Evolutionary conservation across 2,888 invertebrate genomes (phyloP), one percentile per base, ranked within the genome.

Genomic region (Ophioninae sp.): DNA sequence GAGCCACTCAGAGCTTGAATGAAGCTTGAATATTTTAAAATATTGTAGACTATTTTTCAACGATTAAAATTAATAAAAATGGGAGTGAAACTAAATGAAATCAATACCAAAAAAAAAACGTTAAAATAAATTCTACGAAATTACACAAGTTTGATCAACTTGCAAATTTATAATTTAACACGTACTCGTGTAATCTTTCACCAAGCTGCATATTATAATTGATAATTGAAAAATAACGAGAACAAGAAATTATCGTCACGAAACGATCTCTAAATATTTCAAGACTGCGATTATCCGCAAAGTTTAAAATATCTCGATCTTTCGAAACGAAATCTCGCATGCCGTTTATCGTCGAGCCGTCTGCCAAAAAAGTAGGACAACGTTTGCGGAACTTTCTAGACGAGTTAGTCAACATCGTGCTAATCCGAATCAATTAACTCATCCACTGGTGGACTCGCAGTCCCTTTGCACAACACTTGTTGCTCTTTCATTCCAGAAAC

Each of bases 381-480:
- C 10, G 44, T 44, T 44, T 44, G 10, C 44, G 10, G 44, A 10
- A 44, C 10, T 44, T 44, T 10, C 13, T 44, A 7, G 10, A 44
- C 2, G 44, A 44, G 30, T 44, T 8, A 8, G 44, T 50, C 13
- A 5, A 17, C 13, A 50, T 50, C 50, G 50, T 50, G 6, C 50
- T 5, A 50, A 2, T 13, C 13, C 50, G 50, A 50, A 50, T 50
- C 13, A 50, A 50, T 50, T 50, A 13, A 17, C 17, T 50, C 50
- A 17, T 50, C 13, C 17, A 17, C 17, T 10, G 50, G 17, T 50
- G 50, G 44, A 44, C 10, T 44, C 13, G 8, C 3, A 44, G 8
- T 50, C 50, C 17, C 50, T 13, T 50, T 44, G 44, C 13, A 44
- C 44, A 8, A 10, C 50, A 50, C 50, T 65, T 82, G 78, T 82